A percentile compares a stretch with the other conserved stretches of the same genome.
These are phyloP conservation scores for Ictidomys tridecemlineatus DNA, from an alignment of 2,113 vertebrate species.

Conservation along the genomic window DNA sequence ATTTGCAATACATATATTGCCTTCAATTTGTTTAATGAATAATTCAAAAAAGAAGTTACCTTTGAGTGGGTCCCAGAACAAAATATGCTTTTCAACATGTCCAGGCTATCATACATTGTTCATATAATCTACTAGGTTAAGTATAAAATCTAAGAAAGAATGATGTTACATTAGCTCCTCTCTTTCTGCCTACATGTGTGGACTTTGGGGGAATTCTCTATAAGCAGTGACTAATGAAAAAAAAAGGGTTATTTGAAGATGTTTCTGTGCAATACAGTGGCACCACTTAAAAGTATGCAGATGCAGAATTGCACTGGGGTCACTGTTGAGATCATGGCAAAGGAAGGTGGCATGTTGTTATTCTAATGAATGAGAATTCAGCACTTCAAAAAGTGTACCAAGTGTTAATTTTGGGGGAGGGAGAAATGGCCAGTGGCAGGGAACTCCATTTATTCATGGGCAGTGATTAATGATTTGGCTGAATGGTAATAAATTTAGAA, in stretches of 20 bases:
- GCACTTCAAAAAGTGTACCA: neutral
- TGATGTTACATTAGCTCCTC: neutral
- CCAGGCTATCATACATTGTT: neutral
- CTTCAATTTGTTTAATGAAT: neutral
- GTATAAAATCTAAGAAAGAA: neutral
- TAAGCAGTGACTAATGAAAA: neutral
- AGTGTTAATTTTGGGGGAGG: neutral
- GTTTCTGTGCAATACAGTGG: neutral
- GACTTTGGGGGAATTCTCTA: neutral
- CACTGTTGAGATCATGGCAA: neutral
- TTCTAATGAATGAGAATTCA: neutral
- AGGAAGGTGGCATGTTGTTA: neutral
- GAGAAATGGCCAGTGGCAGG: neutral
- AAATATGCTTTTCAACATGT: neutral
- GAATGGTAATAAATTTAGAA: neutral
- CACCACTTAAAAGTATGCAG: neutral
- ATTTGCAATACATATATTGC: neutral
- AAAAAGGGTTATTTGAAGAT: neutral
- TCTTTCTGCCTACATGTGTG: neutral
- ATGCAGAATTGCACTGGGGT: accelerated
- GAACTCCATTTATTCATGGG: neutral
- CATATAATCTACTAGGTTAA: neutral
- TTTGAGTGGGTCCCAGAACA: neutral
- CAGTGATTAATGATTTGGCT: neutral
- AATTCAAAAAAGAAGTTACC: neutral